Percentiles rank a stretch among this genome's conserved stretches.
These are phyloP conservation scores for Neodiprion lecontei DNA, from an alignment of 1,140 invertebrate species.

Conservation along the genomic window DNA sequence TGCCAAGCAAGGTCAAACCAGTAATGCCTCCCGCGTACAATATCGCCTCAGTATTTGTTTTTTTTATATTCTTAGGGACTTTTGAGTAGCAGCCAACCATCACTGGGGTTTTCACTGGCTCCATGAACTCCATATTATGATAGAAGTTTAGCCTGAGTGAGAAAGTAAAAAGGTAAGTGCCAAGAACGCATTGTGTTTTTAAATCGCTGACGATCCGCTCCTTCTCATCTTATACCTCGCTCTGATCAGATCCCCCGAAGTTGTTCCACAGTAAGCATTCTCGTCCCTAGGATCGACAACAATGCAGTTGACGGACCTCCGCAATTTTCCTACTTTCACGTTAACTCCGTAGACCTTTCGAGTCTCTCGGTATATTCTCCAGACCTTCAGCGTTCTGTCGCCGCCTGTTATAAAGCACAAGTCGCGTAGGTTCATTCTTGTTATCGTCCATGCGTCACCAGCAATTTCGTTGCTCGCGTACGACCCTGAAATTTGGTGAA, in stretches of 20 bases:
- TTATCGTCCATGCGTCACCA: conserved; percentile 69
- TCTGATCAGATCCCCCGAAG: conserved; percentile 75
- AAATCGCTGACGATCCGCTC: background rate
- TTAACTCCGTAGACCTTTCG: conserved; percentile 75
- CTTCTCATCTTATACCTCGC: conserved; percentile 43
- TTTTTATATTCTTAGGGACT: conserved; percentile 53
- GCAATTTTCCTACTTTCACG: conserved; percentile 74
- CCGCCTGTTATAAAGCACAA: conserved; percentile 76
- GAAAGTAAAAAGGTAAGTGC: conserved; percentile 61
- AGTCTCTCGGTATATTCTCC: conserved; percentile 76
- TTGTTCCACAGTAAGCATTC: conserved; percentile 83
- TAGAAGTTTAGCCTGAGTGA: conserved; percentile 67
- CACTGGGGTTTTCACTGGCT: conserved; percentile 63
- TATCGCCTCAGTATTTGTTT: conserved; percentile 53
- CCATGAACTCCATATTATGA: conserved; percentile 61
- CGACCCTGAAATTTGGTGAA: conserved; percentile 45
- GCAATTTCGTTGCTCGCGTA: conserved; percentile 70
- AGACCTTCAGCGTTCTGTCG: conserved; percentile 75
- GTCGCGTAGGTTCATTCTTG: conserved; percentile 63
- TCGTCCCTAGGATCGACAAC: conserved; percentile 72
- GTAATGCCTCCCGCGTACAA: conserved; percentile 69
- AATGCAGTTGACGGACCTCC: conserved; percentile 70
- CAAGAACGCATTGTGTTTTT: background rate
- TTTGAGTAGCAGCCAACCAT: conserved; percentile 77
- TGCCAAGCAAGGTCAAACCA: conserved; percentile 68